Conservation (phyloP, 2,797 vertebrate species). For the Pseudocheirus occidentalis region DNA sequence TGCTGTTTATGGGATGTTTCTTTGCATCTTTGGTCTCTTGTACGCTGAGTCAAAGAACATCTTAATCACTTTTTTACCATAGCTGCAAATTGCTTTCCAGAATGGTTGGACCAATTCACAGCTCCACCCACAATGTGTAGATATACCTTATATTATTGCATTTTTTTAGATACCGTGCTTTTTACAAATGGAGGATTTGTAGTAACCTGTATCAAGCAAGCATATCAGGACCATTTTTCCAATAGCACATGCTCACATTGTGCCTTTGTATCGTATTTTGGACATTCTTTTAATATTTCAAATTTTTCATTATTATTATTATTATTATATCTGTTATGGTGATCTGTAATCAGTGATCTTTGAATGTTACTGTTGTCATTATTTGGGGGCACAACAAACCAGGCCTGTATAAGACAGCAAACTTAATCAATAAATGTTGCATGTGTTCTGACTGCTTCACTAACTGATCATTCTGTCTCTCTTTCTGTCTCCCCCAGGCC, state of each 20-base stretch:
- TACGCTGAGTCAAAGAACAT: neutral
- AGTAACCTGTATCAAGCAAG: no score
- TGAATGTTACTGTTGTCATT: no score
- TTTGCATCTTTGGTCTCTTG: neutral
- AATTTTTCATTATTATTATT: no score
- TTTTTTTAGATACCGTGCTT: no score
- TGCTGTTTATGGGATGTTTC: neutral
- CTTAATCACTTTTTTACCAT: neutral
- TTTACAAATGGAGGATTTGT: no score
- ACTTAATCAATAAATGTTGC: neutral
- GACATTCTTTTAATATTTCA: no score
- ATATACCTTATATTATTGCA: no score
- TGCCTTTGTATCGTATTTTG: no score
- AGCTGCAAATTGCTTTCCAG: neutral
- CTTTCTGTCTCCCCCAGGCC: neutral
- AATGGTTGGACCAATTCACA: neutral
- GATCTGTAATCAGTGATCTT: no score
- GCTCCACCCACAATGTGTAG: neutral
- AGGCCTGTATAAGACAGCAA: neutral
- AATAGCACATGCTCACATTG: no score
- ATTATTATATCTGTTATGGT: no score
- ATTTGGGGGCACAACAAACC: neutral
- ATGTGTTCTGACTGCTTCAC: neutral
- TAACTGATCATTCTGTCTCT: neutral
- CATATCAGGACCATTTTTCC: no score